Conservation (phyloP, 2,113 vertebrate species). For the Erythrolamprus reginae region DNA sequence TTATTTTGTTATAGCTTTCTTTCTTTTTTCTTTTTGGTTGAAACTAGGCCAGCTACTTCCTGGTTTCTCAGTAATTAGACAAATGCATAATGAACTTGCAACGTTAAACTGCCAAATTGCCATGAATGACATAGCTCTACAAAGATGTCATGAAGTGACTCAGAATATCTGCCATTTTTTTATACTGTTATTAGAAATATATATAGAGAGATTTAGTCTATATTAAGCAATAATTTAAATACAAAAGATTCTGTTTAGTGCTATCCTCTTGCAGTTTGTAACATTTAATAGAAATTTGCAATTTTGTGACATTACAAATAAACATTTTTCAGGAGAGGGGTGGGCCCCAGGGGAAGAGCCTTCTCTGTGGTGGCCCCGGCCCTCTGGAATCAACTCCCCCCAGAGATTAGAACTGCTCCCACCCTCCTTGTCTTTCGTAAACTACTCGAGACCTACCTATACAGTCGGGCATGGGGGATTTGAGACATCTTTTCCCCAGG, state of each 20-base stretch:
- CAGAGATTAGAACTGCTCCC: too few species aligned
- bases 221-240: not conserved
- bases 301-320: not conserved
- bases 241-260: not conserved
- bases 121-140: not conserved
- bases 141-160: not conserved
- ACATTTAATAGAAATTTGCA: not conserved
- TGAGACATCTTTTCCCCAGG: too few species aligned
- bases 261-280: not conserved
- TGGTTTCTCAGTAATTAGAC: not conserved
- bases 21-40: not conserved
- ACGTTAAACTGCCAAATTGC: not conserved
- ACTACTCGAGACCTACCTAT: too few species aligned
- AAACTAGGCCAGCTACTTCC: not conserved
- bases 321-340: not conserved
- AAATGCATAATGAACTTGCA: not conserved
- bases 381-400: too few species aligned
- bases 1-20: not conserved
- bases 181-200: not conserved
- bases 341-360: too few species aligned
- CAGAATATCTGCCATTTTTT: not conserved
- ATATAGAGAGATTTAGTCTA: not conserved
- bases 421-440: too few species aligned
- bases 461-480: too few species aligned
- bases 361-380: too few species aligned